Base-by-base conservation (phyloP, 2,888 invertebrate species). In the Ochropleura plecta region DNA sequence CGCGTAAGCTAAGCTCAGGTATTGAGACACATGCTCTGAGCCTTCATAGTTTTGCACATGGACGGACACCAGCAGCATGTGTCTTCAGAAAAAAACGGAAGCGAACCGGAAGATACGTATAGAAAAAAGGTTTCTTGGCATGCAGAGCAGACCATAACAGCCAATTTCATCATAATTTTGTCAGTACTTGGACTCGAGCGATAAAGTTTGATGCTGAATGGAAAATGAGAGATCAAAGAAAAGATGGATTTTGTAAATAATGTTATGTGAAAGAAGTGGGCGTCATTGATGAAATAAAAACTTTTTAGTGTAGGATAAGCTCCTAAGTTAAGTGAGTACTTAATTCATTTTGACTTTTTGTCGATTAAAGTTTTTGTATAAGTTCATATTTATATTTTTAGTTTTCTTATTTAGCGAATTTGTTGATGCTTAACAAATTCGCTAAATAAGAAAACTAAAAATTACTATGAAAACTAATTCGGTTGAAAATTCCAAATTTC, bases 71-170 rank as follows among this genome's bases (percentile, higher is more conserved):
- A 46, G 16, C 53, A 75, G 14, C 78, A 76, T 76, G 18, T 81
- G 82, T 76, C 63, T 59, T 62, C 14, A 78, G 63, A 78, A 81
- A 78, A 77, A 81, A 81, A 60, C 6, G 10, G 65, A 42, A 12
- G 49, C 48, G 12, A n/a, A 9, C 66, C 81, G 78, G 81, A 81
- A 66, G 49, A 53, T 44, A 44, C 62, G 14, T 7, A 30, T 30
- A 63, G 8, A 64, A 81, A 75, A 63, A 67, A 42, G 10, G 16
- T 51, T 8, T 6, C 40, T 18, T 59, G 6, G 49, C 48, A 42
- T 40, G 20, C 51, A 51, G 4, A 53, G 44, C n/a, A 46, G 30
- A 7, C 70, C 20, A 7, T 42, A 48, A 16, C 8, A 16, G 1
- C 6, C 8, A 46, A 16, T 12, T 3, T 44, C 30, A 14, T 18